Evolutionary conservation across 2,888 invertebrate species (phyloP).

Genomic region (Scaptomyza cyrtandrae): DNA sequence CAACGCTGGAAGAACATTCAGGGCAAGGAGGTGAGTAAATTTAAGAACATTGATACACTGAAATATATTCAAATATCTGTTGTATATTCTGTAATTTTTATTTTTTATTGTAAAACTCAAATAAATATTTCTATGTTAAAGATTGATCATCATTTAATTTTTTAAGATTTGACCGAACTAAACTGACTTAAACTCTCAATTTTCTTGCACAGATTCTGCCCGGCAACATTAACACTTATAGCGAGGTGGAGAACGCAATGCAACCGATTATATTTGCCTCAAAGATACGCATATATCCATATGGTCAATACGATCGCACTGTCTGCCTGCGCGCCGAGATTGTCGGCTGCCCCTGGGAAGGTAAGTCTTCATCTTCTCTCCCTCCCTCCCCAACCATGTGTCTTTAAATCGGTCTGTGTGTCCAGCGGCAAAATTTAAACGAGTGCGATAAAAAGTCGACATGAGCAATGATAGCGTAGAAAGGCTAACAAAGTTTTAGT

Average conservation of each 20-base stretch:
- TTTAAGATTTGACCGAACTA: neutral
- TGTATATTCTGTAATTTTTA: too few species aligned
- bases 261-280: conserved; percentile 91
- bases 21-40: conserved; percentile 88
- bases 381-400: neutral
- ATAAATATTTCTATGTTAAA: too few species aligned
- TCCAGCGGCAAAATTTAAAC: conserved; percentile 61
- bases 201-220: conserved; percentile 87
- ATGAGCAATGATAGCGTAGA: conserved; percentile 76
- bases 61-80: too few species aligned
- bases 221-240: conserved; percentile 92
- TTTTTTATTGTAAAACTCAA: too few species aligned
- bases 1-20: conserved; percentile 90
- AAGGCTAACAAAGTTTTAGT: conserved; percentile 78
- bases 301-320: conserved; percentile 90
- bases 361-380: conserved; percentile 85
- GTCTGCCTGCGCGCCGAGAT: conserved; percentile 93
- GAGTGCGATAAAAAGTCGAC: conserved; percentile 67
- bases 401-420: conserved; percentile 7
- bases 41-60: neutral
- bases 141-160: too few species aligned
- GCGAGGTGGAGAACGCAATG: conserved; percentile 89
- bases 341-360: conserved; percentile 91
- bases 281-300: conserved; percentile 91
- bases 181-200: neutral